Conservation (phyloP, 2,113 vertebrate species). For the Heloderma charlesbogerti region DNA sequence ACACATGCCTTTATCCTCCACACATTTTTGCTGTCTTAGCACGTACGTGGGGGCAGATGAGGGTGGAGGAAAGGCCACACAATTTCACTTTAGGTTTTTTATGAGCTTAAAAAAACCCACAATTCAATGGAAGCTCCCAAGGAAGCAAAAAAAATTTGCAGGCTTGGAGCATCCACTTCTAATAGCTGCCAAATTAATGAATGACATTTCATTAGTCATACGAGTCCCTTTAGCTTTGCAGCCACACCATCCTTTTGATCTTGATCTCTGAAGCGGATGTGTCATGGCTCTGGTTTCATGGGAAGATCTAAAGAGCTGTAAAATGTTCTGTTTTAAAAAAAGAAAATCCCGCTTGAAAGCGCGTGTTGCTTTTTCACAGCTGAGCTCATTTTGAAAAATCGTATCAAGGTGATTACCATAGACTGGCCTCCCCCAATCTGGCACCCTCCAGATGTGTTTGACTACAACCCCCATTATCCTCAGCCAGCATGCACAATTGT, state of each 20-base stretch:
- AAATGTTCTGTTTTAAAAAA: background rate
- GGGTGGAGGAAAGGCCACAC: background rate
- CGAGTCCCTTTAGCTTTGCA: background rate
- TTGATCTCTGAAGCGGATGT: background rate
- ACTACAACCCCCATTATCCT: background rate
- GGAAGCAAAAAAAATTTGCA: background rate
- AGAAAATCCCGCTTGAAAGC: background rate
- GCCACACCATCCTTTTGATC: background rate
- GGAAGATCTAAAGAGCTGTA: background rate
- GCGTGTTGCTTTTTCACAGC: too few species aligned
- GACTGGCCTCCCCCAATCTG: background rate
- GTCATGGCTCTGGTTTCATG: background rate
- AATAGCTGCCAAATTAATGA: background rate
- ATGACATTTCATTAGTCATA: background rate
- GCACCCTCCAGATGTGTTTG: background rate
- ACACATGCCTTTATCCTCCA: too few species aligned
- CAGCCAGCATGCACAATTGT: background rate
- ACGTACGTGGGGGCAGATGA: background rate
- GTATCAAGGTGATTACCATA: background rate
- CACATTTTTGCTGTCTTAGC: background rate
- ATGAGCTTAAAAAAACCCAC: background rate
- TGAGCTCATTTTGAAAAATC: background rate
- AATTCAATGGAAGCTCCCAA: background rate
- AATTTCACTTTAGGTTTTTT: background rate
- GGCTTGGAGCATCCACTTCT: background rate